phyloP scores from a whole-genome alignment of 2,888 invertebrate genomes.

The Rhimphoctona megacephalus region DNA sequence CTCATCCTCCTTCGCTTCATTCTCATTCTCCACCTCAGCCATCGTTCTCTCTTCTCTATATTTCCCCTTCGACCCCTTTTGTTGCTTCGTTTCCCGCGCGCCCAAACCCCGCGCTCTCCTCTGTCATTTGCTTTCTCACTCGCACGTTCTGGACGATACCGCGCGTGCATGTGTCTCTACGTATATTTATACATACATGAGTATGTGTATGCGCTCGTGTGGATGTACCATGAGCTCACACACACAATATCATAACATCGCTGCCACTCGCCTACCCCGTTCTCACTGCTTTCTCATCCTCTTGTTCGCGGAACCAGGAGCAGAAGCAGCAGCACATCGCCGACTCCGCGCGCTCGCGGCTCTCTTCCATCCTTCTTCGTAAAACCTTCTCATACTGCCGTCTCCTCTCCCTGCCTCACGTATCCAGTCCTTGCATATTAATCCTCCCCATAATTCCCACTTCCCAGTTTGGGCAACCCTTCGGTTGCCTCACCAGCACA shows the following conservation, averaged over 20 bases:
- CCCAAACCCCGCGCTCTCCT: conserved; percentile 69
- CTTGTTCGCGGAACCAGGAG: conserved; percentile 46
- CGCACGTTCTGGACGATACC: conserved; percentile 51
- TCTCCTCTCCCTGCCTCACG: conserved; percentile 80
- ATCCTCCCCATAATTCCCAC: conserved; percentile 85
- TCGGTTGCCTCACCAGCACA: conserved; percentile 78
- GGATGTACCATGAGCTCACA: conserved; percentile 27
- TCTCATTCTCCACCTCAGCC: conserved; percentile 69
- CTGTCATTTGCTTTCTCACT: conserved; percentile 56
- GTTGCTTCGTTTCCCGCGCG: conserved; percentile 80
- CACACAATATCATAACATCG: conserved; percentile 72
- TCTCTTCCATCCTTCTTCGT: conserved; percentile 58
- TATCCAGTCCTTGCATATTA: conserved; percentile 85
- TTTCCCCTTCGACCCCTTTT: conserved; percentile 84
- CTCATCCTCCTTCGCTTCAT: conserved; percentile 64
- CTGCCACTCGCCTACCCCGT: conserved; percentile 64
- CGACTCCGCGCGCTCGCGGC: conserved; percentile 65
- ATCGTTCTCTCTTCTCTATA: conserved; percentile 71
- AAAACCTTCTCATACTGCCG: conserved; percentile 62
- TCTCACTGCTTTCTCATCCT: conserved; percentile 59
- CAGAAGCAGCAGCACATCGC: conserved; percentile 59
- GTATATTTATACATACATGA: neutral
- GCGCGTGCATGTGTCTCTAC: neutral
- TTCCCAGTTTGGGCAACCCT: conserved; percentile 85
- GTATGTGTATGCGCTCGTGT: conserved; percentile 41